A percentile compares a stretch with the other conserved stretches of the same genome.
phyloP scores from a whole-genome alignment of 2,888 invertebrate species.

The Uropetala carovei region DNA sequence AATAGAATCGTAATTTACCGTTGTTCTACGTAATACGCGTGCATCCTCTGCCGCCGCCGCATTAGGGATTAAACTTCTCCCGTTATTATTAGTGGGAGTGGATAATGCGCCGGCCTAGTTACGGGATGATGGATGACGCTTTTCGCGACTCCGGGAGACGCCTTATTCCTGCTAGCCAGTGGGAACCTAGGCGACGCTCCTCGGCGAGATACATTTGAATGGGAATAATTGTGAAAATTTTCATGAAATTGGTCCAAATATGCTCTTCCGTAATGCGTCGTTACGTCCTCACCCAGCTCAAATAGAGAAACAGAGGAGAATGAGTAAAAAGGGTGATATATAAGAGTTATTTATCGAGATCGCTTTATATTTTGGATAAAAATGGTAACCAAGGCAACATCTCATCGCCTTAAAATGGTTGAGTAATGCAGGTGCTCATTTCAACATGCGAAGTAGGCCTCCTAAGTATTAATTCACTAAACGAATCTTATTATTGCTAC shows the following conservation, averaged over 20 bases:
- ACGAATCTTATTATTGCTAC: too few species aligned
- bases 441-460: too few species aligned
- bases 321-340: background rate
- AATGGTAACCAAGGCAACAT: too few species aligned
- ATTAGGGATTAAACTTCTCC: slow-evolving; percentile 12
- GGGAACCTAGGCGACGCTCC: background rate
- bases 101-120: background rate
- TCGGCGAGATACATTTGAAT: background rate
- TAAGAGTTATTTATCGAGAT: too few species aligned
- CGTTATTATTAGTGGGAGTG: background rate
- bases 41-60: background rate
- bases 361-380: too few species aligned
- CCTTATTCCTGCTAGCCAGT: background rate
- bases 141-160: background rate
- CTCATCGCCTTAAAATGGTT: too few species aligned
- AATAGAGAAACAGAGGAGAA: background rate
- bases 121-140: background rate
- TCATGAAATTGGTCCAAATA: too few species aligned
- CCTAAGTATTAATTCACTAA: too few species aligned
- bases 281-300: background rate
- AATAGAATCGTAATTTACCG: background rate
- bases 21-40: background rate
- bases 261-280: background rate
- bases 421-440: too few species aligned
- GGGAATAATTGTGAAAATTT: background rate